A percentile compares a stretch with the other conserved stretches of the same genome.
phyloP scores from a whole-genome alignment of 1,140 invertebrate species.

The Melitaea cinxia region DNA sequence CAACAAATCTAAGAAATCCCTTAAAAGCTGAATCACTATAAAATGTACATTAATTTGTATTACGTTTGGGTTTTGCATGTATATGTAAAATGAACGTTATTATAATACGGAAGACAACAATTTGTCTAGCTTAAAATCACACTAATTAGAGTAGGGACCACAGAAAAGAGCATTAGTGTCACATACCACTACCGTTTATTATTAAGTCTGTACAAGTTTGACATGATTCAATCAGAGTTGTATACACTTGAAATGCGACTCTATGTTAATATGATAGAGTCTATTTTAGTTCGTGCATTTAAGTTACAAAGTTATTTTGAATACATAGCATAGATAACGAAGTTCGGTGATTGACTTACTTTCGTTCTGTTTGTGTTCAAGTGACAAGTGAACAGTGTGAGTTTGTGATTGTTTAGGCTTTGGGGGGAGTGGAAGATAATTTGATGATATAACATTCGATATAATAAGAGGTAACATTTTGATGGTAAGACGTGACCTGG shows the following conservation, averaged over 20 bases:
- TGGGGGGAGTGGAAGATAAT: background rate
- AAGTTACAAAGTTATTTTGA: conserved; percentile 8
- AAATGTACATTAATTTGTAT: background rate
- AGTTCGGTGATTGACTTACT: conserved; percentile 26
- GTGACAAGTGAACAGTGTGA: conserved; percentile 24
- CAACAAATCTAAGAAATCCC: background rate
- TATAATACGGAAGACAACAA: background rate
- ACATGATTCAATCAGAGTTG: conserved; percentile 2
- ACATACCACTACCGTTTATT: background rate
- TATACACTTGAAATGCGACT: background rate
- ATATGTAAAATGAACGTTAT: background rate
- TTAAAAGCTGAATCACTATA: background rate
- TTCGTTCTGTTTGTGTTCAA: conserved; percentile 23
- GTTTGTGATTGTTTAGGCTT: conserved; percentile 31
- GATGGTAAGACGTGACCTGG: too few relatives aligned
- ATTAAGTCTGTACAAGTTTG: conserved; percentile 3
- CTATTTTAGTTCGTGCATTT: background rate
- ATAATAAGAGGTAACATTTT: background rate
- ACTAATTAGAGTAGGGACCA: background rate
- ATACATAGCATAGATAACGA: conserved; percentile 20
- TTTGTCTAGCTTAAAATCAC: background rate
- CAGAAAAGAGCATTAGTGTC: conserved; percentile 7
- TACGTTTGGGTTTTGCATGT: background rate
- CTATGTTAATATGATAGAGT: background rate
- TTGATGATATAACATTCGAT: background rate